Evolutionary conservation across 2,888 invertebrate genomes (phyloP), one percentile per base, ranked within the genome.

Genomic region (Scelioninae gen. 1): DNA sequence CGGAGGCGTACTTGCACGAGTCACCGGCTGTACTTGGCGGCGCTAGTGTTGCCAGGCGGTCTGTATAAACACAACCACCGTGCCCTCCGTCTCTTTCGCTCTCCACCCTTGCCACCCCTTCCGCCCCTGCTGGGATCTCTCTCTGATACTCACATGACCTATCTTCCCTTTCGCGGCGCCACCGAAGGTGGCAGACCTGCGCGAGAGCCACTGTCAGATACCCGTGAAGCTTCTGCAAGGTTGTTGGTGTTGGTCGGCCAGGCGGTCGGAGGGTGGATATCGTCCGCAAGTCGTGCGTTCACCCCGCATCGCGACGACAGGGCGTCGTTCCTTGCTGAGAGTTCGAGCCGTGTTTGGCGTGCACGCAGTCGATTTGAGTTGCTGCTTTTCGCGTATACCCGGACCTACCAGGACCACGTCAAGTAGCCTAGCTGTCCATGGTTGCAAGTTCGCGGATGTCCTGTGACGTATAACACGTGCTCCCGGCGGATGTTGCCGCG

Each of bases 221-320:
- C 71, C 82, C 62, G 81, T 82, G 82, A 84, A 80, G 69, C 66
- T 84, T 63, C 76, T 32, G 84, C 79, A 23, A 40, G 79, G 68
- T 82, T 84, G 82, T 84, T 80, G 86, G 77, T 85, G 85, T 85
- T 85, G 84, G 80, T 86, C 74, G 84, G 62, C 65, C 82, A 69
- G 72, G 82, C 81, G 83, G 84, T 75, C 53, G 84, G 82, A 84
- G 75, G 86, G 84, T 82, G 85, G 86, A 85, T 88, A 88, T 84
- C 83, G 90, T 89, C 89, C 90, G 89, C 89, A 89, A 91, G 91
- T 90, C 91, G 91, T 91, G 91, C 91, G 90, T 91, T 91, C 91
- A 91, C 91, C 91, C 91, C 90, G 90, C 89, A 88, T 88, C 89
- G 89, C 89, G 90, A 89, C 90, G 90, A 89, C 90, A 90, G 90